Evolutionary conservation across 2,797 vertebrate genomes (phyloP).

Genomic region (Eupleurogrammus muticus): DNA sequence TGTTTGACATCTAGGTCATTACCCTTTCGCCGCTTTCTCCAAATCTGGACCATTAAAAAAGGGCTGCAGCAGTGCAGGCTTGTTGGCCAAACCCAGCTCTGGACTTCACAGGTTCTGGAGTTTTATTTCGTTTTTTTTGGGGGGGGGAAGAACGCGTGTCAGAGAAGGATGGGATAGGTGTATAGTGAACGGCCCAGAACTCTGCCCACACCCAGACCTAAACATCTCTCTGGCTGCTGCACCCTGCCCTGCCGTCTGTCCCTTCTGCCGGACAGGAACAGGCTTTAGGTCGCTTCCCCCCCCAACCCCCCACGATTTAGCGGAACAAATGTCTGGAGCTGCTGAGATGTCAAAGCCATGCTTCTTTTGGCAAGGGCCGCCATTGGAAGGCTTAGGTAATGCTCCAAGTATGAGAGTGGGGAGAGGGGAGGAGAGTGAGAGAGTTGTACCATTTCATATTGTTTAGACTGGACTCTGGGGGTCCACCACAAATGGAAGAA

Average conservation of each 20-base stretch:
- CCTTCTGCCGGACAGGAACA: constrained; percentile 30
- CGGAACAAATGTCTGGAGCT: constrained; percentile 57
- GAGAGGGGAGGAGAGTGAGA: constrained; percentile 30
- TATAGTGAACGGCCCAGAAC: constrained; percentile 7
- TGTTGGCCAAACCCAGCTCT: constrained; percentile 46
- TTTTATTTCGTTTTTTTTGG: constrained; percentile 36
- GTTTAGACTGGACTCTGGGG: constrained; percentile 70
- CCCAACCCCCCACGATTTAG: constrained; percentile 24
- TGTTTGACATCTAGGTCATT: constrained; percentile 45
- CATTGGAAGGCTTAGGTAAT: constrained; percentile 58
- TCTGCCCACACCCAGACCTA: constrained; percentile 36
- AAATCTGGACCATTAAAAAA: constrained; percentile 11
- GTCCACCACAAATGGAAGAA: constrained; percentile 65
- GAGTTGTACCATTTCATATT: constrained; percentile 54
- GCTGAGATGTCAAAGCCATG: constrained; percentile 52
- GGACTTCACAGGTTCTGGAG: constrained; percentile 5
- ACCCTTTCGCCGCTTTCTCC: neutral
- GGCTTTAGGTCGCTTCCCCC: constrained; percentile 49
- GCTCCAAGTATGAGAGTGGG: constrained; percentile 51
- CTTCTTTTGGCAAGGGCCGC: constrained; percentile 61
- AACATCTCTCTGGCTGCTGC: constrained; percentile 24
- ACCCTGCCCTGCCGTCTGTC: constrained; percentile 15
- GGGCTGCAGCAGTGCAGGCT: neutral
- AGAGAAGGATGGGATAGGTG: constrained; percentile 2
- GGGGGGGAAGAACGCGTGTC: neutral